phyloP scores from a whole-genome alignment of 2,888 invertebrate species.

The Carcina quercana region DNA sequence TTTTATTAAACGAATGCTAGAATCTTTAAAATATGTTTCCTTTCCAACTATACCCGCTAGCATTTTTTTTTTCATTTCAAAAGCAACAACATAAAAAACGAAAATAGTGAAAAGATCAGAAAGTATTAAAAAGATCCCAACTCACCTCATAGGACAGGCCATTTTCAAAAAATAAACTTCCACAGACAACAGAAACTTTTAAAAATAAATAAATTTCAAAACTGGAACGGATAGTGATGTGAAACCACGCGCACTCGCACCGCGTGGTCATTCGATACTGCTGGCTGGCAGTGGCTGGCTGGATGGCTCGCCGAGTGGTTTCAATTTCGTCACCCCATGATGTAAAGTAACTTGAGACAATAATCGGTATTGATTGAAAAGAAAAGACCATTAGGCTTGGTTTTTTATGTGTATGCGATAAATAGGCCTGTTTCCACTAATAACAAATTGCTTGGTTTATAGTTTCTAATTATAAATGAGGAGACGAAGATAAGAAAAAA shows the following conservation, averaged over 20 bases:
- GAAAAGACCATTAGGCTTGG: no score
- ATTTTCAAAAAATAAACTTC: constrained; percentile 27
- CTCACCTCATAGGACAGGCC: constrained; percentile 66
- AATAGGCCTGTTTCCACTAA: no score
- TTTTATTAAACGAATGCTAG: no score
- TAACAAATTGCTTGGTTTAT: no score
- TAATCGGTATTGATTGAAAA: constrained; percentile 18
- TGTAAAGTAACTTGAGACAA: constrained; percentile 37
- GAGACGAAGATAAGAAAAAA: no score
- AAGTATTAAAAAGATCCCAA: constrained; percentile 4
- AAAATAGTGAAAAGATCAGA: not conserved
- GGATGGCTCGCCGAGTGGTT: constrained; percentile 13
- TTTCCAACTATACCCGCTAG: no score
- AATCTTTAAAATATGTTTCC: no score
- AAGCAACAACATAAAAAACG: not conserved
- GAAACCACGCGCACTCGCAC: constrained; percentile 29
- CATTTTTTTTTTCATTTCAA: no score
- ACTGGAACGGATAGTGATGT: constrained; percentile 7
- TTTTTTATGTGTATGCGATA: no score
- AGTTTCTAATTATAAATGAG: no score
- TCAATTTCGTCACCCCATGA: constrained; percentile 40
- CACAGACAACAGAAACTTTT: constrained; percentile 8
- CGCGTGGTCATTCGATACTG: constrained; percentile 35
- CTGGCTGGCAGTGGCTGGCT: constrained; percentile 9
- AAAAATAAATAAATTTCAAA: constrained; percentile 17